These are phyloP conservation scores for Lepidurus arcticus DNA, from an alignment of 1,140 invertebrate species.

Conservation along the genomic window DNA sequence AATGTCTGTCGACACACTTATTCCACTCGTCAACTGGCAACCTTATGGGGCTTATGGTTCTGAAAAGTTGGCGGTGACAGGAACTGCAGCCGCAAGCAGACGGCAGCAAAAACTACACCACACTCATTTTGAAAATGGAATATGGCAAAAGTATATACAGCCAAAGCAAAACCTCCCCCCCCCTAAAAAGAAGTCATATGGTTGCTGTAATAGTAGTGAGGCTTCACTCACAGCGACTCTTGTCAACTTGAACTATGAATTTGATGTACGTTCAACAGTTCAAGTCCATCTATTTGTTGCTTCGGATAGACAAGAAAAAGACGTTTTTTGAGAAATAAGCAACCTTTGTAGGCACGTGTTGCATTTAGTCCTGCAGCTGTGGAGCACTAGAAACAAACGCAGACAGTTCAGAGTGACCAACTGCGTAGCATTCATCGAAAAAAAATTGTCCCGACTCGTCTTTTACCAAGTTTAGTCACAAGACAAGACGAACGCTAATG, in stretches of 20 bases:
- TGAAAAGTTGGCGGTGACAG: slow-evolving; percentile 21
- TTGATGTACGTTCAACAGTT: neutral
- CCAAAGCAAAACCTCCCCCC: neutral
- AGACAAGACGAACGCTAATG: neutral
- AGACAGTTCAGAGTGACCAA: neutral
- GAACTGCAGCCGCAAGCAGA: neutral
- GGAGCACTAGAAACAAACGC: neutral
- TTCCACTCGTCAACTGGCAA: slow-evolving; percentile 2
- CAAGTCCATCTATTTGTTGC: neutral
- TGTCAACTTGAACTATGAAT: neutral
- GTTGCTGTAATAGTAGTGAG: neutral
- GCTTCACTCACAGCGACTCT: slow-evolving; percentile 1
- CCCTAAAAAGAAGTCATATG: neutral
- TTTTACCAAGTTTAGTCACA: neutral
- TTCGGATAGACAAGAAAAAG: neutral
- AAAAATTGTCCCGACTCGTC: neutral
- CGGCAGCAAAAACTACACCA: neutral
- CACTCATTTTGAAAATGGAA: neutral
- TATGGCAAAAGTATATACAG: neutral
- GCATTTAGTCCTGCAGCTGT: neutral
- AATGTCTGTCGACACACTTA: slow-evolving; percentile 9
- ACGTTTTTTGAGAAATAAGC: neutral
- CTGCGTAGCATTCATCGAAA: neutral
- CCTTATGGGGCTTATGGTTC: slow-evolving; percentile 13
- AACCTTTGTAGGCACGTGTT: slow-evolving; percentile 5